Conservation (phyloP, 1,140 invertebrate genomes). For the Saxidomus purpurata region DNA sequence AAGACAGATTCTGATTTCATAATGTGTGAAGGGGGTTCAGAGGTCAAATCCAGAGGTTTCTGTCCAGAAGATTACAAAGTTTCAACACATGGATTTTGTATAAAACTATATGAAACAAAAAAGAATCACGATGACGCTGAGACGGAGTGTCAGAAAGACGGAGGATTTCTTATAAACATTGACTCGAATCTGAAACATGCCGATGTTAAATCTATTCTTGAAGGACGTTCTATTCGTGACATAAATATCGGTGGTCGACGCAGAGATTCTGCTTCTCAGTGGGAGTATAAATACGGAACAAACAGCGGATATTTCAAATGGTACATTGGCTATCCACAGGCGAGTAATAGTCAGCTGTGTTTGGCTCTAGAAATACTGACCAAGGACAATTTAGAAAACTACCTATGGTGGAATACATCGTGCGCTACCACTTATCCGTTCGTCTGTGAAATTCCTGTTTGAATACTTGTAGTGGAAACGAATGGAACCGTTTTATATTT, state of each 20-base stretch:
- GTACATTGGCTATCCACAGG: no score
- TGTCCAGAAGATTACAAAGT: not conserved
- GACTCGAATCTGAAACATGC: constrained; percentile 8
- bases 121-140: not conserved
- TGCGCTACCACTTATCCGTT: not conserved
- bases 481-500: no score
- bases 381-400: no score
- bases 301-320: not conserved
- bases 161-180: not conserved
- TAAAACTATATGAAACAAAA: not conserved
- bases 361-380: no score
- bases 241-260: no score
- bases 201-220: no score
- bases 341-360: not conserved
- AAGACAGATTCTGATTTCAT: not conserved
- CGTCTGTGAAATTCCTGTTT: no score
- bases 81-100: constrained; percentile 9
- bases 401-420: no score
- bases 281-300: not conserved
- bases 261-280: no score
- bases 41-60: not conserved
- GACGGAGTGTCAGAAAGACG: not conserved
- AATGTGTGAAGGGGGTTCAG: not conserved
- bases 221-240: no score
- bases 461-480: no score